Percentiles rank a stretch among this genome's conserved stretches.
Conservation (phyloP, 37 sponge, comb jelly and placozoan genomes). For the Tethya wilhelma region DNA sequence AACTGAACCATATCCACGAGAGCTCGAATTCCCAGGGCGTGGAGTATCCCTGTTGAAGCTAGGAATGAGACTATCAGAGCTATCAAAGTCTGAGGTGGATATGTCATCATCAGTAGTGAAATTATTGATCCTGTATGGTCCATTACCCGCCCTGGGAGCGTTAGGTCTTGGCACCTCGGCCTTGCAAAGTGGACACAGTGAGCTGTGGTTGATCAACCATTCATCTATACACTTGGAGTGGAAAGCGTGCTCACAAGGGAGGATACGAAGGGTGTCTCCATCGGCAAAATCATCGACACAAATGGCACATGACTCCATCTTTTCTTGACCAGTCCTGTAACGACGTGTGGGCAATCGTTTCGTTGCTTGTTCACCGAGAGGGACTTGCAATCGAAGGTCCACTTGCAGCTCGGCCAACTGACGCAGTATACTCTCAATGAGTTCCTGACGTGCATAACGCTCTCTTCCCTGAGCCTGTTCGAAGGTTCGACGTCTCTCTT, state of each 20-base stretch:
- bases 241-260: constrained; percentile 65
- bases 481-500: constrained; percentile 10
- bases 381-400: constrained; percentile 29
- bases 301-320: constrained; percentile 32
- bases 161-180: constrained; percentile 11
- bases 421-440: constrained; percentile 66
- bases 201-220: constrained; percentile 62
- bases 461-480: constrained; percentile 7
- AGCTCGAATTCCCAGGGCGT: no score
- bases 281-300: constrained; percentile 63
- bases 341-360: constrained; percentile 16
- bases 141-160: no score
- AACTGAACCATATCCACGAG: no score
- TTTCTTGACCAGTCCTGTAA: neutral
- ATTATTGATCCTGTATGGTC: no score
- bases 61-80: no score
- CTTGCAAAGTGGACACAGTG: constrained; percentile 63
- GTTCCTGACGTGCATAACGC: constrained; percentile 31
- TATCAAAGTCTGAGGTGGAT: no score
- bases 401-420: constrained; percentile 55
- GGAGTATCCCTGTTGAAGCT: no score
- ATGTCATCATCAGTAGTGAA: no score
- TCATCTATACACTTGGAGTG: constrained; percentile 66
- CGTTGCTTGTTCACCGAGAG: constrained; percentile 38
- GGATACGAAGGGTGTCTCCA: constrained; percentile 18